A percentile compares a stretch with the other conserved stretches of the same genome.
Conservation (phyloP, 1,140 invertebrate genomes). For the Pseudomyrmex flavicornis region DNA sequence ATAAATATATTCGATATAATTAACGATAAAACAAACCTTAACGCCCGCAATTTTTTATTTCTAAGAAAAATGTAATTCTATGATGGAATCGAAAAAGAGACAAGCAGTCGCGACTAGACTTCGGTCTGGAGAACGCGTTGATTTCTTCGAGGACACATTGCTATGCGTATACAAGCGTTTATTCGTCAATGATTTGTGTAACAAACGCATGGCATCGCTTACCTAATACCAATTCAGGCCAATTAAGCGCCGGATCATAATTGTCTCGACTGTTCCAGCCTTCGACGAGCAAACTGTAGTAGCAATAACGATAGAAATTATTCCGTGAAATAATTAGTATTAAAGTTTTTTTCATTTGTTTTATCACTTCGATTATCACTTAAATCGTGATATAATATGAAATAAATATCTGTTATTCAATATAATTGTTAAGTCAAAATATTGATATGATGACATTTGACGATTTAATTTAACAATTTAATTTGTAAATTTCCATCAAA, state of each 20-base stretch:
- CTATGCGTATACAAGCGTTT: constrained; percentile 7
- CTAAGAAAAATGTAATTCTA: neutral
- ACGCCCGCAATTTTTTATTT: neutral
- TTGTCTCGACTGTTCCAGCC: constrained; percentile 74
- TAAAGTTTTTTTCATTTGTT: neutral
- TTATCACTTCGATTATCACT: neutral
- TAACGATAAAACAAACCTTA: neutral
- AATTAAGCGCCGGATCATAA: constrained; percentile 83
- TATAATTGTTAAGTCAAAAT: too few species aligned
- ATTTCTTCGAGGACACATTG: constrained; percentile 28
- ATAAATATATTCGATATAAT: too few species aligned
- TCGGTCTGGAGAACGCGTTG: neutral
- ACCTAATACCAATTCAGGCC: constrained; percentile 82
- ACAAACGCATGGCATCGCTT: constrained; percentile 66
- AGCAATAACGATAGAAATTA: constrained; percentile 38
- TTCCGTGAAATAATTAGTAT: constrained; percentile 27
- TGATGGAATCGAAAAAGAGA: neutral
- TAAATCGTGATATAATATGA: too few species aligned
- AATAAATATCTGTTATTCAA: too few species aligned
- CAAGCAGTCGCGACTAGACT: too few species aligned
- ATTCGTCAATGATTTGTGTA: constrained; percentile 64
- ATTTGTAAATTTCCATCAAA: too few species aligned
- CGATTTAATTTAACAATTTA: too few species aligned
- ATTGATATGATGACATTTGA: too few species aligned
- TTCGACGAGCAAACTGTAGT: constrained; percentile 60